Base-by-base conservation (phyloP, 2,888 invertebrate species). In the Neocrepidodera transversa region DNA sequence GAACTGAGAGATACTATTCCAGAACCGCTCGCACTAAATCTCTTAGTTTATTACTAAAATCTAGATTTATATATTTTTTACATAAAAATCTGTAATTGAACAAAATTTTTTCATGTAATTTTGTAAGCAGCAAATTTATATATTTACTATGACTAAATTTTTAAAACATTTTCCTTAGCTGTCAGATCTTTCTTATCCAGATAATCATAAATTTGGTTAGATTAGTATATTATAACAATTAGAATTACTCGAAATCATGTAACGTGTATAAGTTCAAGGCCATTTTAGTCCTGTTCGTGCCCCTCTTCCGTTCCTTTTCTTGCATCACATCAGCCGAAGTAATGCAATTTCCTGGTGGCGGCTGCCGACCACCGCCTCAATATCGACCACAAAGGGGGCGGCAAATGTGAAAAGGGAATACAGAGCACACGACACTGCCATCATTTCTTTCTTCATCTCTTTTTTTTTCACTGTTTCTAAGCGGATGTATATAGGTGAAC, bases 311-410 rank as follows among this genome's bases (percentile, higher is more conserved):
- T 53, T 53, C 43, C 43, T 23, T 53, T 32, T 53, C 43, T 53
- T 35, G 53, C 54, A 54, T 20, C 54, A 50, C 47, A 48, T 45
- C 43, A 48, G 51, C 30, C 50, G 52, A 45, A 60, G 59, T 65
- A 65, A 65, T 63, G 63, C 65, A 61, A 65, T 65, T 63, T 65
- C 56, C 61, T 61, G 56, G 57, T 52, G 61, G 51, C 61, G 51
- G 56, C 59, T 49, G 59, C 59, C 56, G 58, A 59, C 61, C 63
- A 61, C 65, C 61, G 63, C 65, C 63, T 63, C 61, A 60, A 63
- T 64, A 62, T 66, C 63, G 62, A 63, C 61, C 65, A 63, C 64
- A 61, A 54, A 59, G 54, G 52, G n/a, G 57, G 40, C 35, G 35
- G 40, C 42, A 52, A 52, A 42, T 23, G 38, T 47, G 26, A 55